Conservation (phyloP, 2,888 invertebrate genomes). For the Cecidostiba fungosa region DNA sequence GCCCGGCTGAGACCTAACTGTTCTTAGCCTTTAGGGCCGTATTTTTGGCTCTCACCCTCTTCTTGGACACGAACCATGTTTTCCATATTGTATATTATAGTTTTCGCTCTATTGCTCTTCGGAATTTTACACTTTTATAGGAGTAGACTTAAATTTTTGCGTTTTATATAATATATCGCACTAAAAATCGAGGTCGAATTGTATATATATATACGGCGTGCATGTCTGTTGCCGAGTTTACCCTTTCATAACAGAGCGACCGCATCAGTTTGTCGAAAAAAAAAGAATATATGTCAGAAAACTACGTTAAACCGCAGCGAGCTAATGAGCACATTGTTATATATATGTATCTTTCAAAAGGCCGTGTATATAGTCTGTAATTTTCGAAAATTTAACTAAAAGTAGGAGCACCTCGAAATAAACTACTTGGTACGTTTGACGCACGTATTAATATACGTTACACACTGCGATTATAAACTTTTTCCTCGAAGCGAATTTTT, state of each 20-base stretch:
- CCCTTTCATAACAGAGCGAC: neutral
- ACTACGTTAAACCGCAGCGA: neutral
- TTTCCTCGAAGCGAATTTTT: neutral
- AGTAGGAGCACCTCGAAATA: too few relatives aligned
- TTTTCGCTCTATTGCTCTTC: too few relatives aligned
- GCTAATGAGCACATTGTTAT: too few relatives aligned
- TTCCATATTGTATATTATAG: too few relatives aligned
- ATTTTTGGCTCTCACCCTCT: constrained; percentile 3
- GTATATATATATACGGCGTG: too few relatives aligned
- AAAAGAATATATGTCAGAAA: neutral
- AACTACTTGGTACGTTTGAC: too few relatives aligned
- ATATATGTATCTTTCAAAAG: too few relatives aligned
- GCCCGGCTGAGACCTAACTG: constrained; percentile 52
- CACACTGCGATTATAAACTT: neutral
- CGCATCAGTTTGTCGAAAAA: neutral
- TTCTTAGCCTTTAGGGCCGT: constrained; percentile 52
- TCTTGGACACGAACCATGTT: neutral
- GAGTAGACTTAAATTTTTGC: neutral
- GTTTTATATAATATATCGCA: neutral
- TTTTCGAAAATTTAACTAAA: too few relatives aligned
- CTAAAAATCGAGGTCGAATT: too few relatives aligned
- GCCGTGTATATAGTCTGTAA: too few relatives aligned
- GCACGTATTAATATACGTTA: too few relatives aligned
- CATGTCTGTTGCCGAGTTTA: too few relatives aligned
- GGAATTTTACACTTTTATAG: neutral